Conservation (phyloP, 1,140 invertebrate genomes). For the Chrysomallon squamiferum region DNA sequence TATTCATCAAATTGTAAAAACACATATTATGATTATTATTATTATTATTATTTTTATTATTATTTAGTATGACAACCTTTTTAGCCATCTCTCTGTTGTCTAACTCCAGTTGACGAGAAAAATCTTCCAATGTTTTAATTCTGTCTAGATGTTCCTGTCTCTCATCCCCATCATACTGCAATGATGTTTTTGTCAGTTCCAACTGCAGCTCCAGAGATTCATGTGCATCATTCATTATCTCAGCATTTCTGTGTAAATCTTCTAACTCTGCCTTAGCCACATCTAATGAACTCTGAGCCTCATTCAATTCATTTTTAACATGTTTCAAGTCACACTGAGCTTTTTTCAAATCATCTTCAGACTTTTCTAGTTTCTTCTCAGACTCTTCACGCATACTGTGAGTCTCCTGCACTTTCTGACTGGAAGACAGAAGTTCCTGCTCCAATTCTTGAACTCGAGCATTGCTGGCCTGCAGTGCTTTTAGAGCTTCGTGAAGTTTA, state of each 20-base stretch:
- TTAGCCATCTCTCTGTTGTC: conserved; percentile 53
- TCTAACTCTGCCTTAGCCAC: conserved; percentile 10
- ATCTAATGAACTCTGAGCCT: conserved; percentile 5
- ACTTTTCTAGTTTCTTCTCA: conserved; percentile 2
- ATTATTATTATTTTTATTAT: too few species aligned
- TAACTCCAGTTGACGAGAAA: conserved; percentile 44
- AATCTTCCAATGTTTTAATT: conserved; percentile 40
- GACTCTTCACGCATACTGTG: conserved; percentile 8
- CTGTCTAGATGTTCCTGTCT: conserved; percentile 43
- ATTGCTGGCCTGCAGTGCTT: conserved; percentile 22
- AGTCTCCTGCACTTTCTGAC: not conserved
- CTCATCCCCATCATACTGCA: conserved; percentile 35
- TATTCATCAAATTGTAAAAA: too few species aligned
- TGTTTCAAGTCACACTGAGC: conserved; percentile 4
- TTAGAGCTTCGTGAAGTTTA: conserved; percentile 37
- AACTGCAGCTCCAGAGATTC: conserved; percentile 29
- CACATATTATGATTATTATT: too few species aligned
- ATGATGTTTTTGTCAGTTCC: conserved; percentile 31
- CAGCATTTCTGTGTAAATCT: conserved; percentile 16
- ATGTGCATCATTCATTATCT: conserved; percentile 34
- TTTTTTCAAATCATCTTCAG: conserved; percentile 8
- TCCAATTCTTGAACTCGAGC: conserved; percentile 12
- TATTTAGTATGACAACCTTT: too few species aligned
- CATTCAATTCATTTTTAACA: conserved; percentile 9
- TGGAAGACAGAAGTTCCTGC: conserved; percentile 8